Evolutionary conservation across 2,113 vertebrate genomes (phyloP).

Genomic region (Alosa alosa): DNA sequence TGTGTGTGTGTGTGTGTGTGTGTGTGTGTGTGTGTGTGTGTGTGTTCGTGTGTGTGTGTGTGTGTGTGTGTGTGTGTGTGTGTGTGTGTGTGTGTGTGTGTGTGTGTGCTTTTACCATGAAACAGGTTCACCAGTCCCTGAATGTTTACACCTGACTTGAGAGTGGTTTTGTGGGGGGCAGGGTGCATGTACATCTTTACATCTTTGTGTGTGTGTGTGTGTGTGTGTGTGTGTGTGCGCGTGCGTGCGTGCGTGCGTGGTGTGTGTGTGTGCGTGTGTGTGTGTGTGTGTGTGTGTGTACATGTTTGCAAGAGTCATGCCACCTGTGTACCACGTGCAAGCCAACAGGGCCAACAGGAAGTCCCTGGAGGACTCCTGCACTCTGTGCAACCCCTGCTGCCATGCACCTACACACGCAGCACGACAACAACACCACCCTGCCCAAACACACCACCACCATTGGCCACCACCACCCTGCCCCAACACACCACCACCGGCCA

Average conservation of each 20-base stretch:
- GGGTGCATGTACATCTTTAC: no score
- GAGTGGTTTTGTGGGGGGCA: no score
- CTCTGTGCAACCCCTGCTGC: neutral
- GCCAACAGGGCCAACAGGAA: neutral
- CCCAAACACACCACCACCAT: neutral
- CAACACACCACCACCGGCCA: neutral
- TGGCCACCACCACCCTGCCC: neutral
- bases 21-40: no score
- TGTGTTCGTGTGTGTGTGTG: no score
- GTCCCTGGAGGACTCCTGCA: neutral
- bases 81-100: constrained; percentile 38
- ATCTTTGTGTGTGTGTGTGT: no score
- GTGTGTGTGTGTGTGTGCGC: no score
- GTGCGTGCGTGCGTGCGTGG: neutral
- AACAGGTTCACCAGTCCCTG: constrained; percentile 58
- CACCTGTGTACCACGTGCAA: neutral
- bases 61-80: neutral
- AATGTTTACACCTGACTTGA: constrained; percentile 25
- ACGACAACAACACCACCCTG: neutral
- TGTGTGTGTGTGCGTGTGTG: neutral
- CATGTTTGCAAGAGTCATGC: neutral
- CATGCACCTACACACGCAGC: neutral
- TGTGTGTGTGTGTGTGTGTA: neutral
- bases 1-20: no score
- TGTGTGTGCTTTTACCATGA: constrained; percentile 46